Evolutionary conservation across 2,888 invertebrate species (phyloP).

Genomic region (Galeopsomyia nigrocyanea): DNA sequence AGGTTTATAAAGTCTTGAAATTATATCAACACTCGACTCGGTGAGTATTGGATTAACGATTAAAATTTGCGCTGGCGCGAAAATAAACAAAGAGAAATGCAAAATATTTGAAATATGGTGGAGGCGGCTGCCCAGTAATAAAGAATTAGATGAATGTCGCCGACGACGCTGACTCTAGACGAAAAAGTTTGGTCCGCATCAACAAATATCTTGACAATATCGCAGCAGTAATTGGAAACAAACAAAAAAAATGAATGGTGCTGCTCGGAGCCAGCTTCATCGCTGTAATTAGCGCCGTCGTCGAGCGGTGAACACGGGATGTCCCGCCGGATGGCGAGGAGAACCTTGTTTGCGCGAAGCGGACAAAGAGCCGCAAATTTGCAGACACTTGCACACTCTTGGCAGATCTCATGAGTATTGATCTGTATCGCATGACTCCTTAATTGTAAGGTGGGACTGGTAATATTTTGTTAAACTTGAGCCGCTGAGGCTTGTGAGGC

Average conservation of each 20-base stretch:
- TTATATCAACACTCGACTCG: constrained; percentile 11
- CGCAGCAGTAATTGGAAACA: not conserved
- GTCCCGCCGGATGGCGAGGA: not conserved
- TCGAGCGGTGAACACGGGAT: not conserved
- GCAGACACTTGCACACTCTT: constrained; percentile 4
- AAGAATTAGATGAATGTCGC: not conserved
- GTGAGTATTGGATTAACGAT: not conserved
- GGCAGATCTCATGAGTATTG: constrained; percentile 16
- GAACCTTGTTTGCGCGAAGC: constrained; percentile 41
- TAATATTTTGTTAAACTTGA: constrained; percentile 18
- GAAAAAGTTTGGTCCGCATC: not conserved
- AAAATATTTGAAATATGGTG: constrained; percentile 21
- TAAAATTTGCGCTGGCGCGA: constrained; percentile 6
- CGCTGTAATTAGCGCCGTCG: not conserved
- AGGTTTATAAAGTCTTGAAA: constrained; percentile 43
- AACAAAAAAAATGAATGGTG: not conserved
- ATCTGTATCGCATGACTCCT: constrained; percentile 23
- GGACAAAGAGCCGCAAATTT: constrained; percentile 37
- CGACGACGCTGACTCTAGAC: not conserved
- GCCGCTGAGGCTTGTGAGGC: constrained; percentile 11
- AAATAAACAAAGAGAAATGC: constrained; percentile 22
- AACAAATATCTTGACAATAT: not conserved
- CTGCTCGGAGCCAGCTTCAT: not conserved
- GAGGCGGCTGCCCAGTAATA: too few relatives aligned
- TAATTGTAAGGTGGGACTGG: constrained; percentile 41